Conservation (phyloP, 2,888 invertebrate genomes). For the Tethea ocularis region DNA sequence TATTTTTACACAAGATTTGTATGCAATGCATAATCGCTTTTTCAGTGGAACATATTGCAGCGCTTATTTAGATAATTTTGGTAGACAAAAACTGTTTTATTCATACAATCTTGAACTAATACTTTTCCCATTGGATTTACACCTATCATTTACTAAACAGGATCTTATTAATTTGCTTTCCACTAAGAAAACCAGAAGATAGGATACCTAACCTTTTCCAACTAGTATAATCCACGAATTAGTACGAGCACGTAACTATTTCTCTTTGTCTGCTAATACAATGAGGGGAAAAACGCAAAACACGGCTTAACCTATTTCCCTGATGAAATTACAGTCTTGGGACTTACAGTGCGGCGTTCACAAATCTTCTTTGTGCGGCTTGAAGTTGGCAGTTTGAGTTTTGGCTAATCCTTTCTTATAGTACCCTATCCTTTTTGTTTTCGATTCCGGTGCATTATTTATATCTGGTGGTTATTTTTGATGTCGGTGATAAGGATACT, state of each 20-base stretch:
- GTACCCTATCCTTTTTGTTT: conserved; percentile 4
- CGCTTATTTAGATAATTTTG: no score
- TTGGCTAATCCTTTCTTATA: conserved; percentile 2
- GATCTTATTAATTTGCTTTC: no score
- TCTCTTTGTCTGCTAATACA: conserved; percentile 4
- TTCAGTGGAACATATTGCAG: no score
- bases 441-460: background rate
- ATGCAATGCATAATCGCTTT: no score
- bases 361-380: conserved; percentile 3
- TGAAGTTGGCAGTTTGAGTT: conserved; percentile 2
- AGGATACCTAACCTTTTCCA: background rate
- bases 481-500: no score
- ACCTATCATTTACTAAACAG: no score
- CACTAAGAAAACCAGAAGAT: background rate
- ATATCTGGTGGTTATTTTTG: background rate
- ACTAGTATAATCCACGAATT: background rate
- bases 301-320: conserved; percentile 8
- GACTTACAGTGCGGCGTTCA: background rate
- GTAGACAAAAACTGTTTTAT: no score
- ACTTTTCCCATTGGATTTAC: no score
- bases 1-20: no score
- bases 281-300: conserved; percentile 8
- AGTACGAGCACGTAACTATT: conserved; percentile 1
- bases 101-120: no score
- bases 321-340: conserved; percentile 9